Percentiles rank a stretch among this genome's conserved stretches.
phyloP scores from a whole-genome alignment of 2,888 invertebrate genomes.

The Acrocera orbiculus region DNA sequence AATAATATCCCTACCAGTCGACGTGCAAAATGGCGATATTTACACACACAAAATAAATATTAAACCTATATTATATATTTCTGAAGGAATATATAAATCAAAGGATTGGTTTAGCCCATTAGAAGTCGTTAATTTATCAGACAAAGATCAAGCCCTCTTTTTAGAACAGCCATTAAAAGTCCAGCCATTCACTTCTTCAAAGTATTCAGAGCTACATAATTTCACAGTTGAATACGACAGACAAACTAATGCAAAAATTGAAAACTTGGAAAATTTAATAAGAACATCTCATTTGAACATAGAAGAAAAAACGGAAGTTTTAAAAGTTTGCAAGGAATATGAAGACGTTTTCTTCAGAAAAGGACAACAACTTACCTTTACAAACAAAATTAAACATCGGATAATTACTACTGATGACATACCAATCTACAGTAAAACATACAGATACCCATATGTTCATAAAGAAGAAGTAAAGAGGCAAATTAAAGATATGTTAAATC shows the following conservation, averaged over 20 bases:
- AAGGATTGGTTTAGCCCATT: conserved; percentile 7
- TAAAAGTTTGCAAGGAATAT: background rate
- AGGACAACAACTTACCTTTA: background rate
- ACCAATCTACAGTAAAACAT: too few relatives aligned
- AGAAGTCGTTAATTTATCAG: conserved; percentile 6
- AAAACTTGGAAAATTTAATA: background rate
- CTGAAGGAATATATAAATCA: conserved; percentile 8
- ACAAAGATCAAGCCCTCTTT: conserved; percentile 5
- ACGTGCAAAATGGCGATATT: conserved; percentile 8
- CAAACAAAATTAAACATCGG: conserved; percentile 1
- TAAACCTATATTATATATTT: conserved; percentile 4
- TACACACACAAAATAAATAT: conserved; percentile 5
- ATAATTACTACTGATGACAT: too few relatives aligned
- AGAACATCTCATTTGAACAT: background rate
- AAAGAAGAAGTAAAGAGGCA: too few relatives aligned
- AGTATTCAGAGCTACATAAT: conserved; percentile 9
- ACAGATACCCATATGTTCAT: too few relatives aligned
- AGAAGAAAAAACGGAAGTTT: background rate
- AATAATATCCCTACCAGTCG: conserved; percentile 7
- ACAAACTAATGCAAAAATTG: too few relatives aligned
- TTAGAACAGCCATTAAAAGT: conserved; percentile 10
- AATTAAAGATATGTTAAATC: too few relatives aligned
- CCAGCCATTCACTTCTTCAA: conserved; percentile 3
- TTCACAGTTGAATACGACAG: conserved; percentile 3
- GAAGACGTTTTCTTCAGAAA: background rate